Base-by-base conservation (phyloP, 1,140 invertebrate species). In the Adelges cooleyi region DNA sequence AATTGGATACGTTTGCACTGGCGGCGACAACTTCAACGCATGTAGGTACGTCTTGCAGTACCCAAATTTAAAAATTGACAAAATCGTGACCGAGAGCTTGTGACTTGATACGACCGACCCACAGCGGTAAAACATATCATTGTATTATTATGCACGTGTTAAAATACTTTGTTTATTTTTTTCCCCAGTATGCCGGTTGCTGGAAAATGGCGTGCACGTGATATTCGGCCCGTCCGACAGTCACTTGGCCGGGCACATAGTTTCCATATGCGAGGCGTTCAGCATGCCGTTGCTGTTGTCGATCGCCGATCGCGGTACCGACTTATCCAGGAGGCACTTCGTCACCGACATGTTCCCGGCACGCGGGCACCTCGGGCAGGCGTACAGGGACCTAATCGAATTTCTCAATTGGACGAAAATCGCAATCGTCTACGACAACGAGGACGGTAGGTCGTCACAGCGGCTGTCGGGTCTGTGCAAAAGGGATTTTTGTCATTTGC, bases 351-450 rank as follows among this genome's bases (percentile, higher is more conserved):
- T 96, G 33, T 87, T 93, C 77, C 93, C 93, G 0, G 83, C 88
- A 17, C 85, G 91, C 69, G 82, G 86, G 65, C 79, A 89, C 62
- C 80, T 95, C 69, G 90, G 92, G 73, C 78, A 82, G 52, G 91
- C 92, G 0, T 91, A 92, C 75, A 81, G 84, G 65, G 92, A 95
- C 72, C 80, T 95, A 48, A 90, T 95, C 76, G 78, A 81, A 22
- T 92, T 90, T 73, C 80, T 94, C 29, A 93, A 94, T 74, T 96
- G 92, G 92, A 92, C 89, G 8, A 84, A 86, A 76, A 90, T 95
- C 69, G 92, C 90, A 1, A 88, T 97, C 67, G 84, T 97, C 33
- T 95, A 95, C 72, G 92, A 97, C 75, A 88, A 93, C 72, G 85
- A 88, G 74, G 84, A 86, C 69, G 86, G 87, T 89, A 74, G 80